Evolutionary conservation across 2,113 vertebrate species (phyloP).

Genomic region (Stegastes partitus): DNA sequence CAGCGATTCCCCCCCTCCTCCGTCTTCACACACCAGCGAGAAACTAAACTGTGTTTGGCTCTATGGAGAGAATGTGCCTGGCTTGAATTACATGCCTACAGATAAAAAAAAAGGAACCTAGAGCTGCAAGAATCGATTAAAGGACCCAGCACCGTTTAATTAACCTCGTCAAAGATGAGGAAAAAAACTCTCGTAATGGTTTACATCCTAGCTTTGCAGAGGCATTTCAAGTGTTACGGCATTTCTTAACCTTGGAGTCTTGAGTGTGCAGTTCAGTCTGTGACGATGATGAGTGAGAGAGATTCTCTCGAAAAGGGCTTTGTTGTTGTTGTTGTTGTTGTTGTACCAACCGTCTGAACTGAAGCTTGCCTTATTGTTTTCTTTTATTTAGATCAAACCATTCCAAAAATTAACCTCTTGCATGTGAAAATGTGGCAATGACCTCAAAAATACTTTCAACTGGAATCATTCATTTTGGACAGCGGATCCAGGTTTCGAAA

Average conservation of each 20-base stretch:
- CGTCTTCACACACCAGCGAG: constrained; percentile 83
- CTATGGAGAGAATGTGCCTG: constrained; percentile 68
- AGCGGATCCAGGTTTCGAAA: constrained; percentile 40
- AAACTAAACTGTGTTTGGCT: constrained; percentile 67
- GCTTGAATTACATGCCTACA: constrained; percentile 48
- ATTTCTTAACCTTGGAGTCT: constrained; percentile 30
- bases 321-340: constrained; percentile 71
- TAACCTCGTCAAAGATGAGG: constrained; percentile 67
- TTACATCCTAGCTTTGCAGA: constrained; percentile 34
- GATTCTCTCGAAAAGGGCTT: constrained; percentile 69
- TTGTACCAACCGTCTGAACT: constrained; percentile 59
- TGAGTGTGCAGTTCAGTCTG: constrained; percentile 36
- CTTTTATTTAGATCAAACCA: constrained; percentile 49
- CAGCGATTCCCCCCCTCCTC: constrained; percentile 53
- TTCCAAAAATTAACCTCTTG: constrained; percentile 68
- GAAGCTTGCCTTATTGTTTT: constrained; percentile 71
- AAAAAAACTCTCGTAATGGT: constrained; percentile 5
- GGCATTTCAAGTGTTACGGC: no score
- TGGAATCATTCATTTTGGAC: constrained; percentile 72
- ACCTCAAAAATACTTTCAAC: constrained; percentile 67
- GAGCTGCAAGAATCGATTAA: constrained; percentile 27
- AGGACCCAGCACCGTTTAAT: constrained; percentile 16
- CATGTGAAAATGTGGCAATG: constrained; percentile 67
- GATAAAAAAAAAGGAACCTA: constrained; percentile 24
- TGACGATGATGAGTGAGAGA: constrained; percentile 20